These are phyloP conservation scores for Hemithea aestivaria DNA, from an alignment of 2,888 invertebrate species.

Conservation along the genomic window DNA sequence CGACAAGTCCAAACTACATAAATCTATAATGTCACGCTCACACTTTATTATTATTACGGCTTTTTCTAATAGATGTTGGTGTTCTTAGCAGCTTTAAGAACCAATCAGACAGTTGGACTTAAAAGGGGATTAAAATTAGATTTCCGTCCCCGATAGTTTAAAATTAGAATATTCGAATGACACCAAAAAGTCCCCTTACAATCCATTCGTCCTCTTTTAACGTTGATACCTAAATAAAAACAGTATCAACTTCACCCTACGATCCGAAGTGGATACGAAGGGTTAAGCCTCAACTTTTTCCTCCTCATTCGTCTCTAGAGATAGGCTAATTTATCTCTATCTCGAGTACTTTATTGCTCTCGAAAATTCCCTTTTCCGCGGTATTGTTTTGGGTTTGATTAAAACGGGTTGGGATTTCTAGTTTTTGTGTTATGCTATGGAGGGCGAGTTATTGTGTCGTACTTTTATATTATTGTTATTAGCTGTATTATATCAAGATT, in stretches of 20 bases:
- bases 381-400: slow-evolving; percentile 60
- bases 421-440: not conserved
- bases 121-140: too few species aligned
- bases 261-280: slow-evolving; percentile 60
- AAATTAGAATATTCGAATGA: too few species aligned
- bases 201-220: slow-evolving; percentile 3
- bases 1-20: too few species aligned
- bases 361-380: slow-evolving; percentile 52
- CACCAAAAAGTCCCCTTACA: too few species aligned
- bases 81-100: too few species aligned
- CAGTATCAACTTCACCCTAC: slow-evolving; percentile 48
- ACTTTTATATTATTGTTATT: not conserved
- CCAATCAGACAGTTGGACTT: too few species aligned
- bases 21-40: too few species aligned
- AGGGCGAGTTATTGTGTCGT: too few species aligned
- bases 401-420: slow-evolving; percentile 37
- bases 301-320: slow-evolving; percentile 65
- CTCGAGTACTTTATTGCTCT: slow-evolving; percentile 62
- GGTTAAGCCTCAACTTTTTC: slow-evolving; percentile 72
- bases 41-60: too few species aligned
- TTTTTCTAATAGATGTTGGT: too few species aligned
- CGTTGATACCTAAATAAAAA: slow-evolving; percentile 43
- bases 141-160: too few species aligned
- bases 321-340: slow-evolving; percentile 73
- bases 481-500: too few species aligned